These are phyloP conservation scores for Epinotia ramella DNA, from an alignment of 2,888 invertebrate genomes.

Conservation along the genomic window DNA sequence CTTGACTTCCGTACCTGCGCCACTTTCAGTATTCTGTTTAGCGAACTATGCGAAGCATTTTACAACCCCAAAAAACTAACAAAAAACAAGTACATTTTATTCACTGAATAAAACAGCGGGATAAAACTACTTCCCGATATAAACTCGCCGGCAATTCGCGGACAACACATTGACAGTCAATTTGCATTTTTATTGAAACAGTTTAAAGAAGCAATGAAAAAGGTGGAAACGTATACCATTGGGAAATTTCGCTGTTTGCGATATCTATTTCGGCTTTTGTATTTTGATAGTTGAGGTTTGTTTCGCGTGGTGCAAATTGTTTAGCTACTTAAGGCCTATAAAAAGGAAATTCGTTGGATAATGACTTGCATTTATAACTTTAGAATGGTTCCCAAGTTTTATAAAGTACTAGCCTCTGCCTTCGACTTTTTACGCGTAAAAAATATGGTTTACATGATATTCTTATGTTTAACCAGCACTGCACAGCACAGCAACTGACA, in stretches of 20 bases:
- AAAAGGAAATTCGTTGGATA: neutral
- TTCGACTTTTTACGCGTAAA: too few species aligned
- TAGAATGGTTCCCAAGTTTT: neutral
- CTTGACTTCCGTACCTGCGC: too few species aligned
- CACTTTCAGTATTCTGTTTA: too few species aligned
- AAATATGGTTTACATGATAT: too few species aligned
- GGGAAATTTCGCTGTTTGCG: conserved; percentile 41
- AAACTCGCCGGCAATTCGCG: conserved; percentile 72
- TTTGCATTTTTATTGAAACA: conserved; percentile 82
- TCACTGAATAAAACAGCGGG: conserved; percentile 49
- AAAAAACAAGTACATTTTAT: conserved; percentile 43
- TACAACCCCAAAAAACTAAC: neutral
- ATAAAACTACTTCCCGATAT: conserved; percentile 65
- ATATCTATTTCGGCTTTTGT: conserved; percentile 37
- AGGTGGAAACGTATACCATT: conserved; percentile 46
- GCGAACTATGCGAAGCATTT: too few species aligned
- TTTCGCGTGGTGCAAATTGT: conserved; percentile 8
- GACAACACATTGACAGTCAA: conserved; percentile 66
- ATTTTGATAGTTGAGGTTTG: conserved; percentile 16
- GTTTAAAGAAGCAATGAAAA: conserved; percentile 77
- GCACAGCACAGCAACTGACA: too few species aligned
- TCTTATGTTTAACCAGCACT: too few species aligned
- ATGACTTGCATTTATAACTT: neutral
- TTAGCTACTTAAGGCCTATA: neutral
- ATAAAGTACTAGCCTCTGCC: too few species aligned